Evolutionary conservation across 2,888 invertebrate species (phyloP), one percentile per base, ranked within the genome.

Genomic region (Microplitis deprimator): DNA sequence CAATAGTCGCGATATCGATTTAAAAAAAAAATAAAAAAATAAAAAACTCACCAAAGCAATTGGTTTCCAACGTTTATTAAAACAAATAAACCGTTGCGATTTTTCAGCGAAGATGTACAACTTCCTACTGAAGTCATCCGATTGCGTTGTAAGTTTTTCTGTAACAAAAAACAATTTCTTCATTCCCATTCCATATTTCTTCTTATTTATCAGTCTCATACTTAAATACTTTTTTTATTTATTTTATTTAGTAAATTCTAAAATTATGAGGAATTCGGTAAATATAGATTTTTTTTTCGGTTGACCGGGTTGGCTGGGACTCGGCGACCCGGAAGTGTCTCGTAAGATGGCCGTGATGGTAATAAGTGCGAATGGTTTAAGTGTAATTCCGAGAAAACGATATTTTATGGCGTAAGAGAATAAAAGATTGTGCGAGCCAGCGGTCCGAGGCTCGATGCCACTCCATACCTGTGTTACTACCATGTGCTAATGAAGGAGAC

Each of bases 71-170:
- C 92, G 92, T 90, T 91, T 91, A 91, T 93, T 94, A 93, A 94
- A 95, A 92, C 95, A 95, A 87, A 95, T 92, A 91, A 93, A 95
- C 92, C 93, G 93, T 89, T 93, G 92, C 86, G 93, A 93, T 89
- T 93, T 92, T 90, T 94, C 94, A 87, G 94, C 94, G 91, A 92
- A 92, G 90, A 94, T 93, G 88, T 93, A 92, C 86, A 93, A 90
- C 86, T 92, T 93, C 88, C 92, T 90, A 83, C 88, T 89, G 90
- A 91, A 91, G 87, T 92, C 92, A 86, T 92, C 91, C 82, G 93
- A 92, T 88, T 92, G 92, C 89, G 93, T 93, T 89, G 93, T 93
- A 90, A 94, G 92, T 91, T 93, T 92, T 91, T 93, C 93, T 94
- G 92, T 67, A 93, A 93, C 91, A 85, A 74, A 79, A 78, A 81